Evolutionary conservation across 2,888 invertebrate genomes (phyloP), one percentile per base, ranked within the genome.

Genomic region (Pristionchus arcanus): DNA sequence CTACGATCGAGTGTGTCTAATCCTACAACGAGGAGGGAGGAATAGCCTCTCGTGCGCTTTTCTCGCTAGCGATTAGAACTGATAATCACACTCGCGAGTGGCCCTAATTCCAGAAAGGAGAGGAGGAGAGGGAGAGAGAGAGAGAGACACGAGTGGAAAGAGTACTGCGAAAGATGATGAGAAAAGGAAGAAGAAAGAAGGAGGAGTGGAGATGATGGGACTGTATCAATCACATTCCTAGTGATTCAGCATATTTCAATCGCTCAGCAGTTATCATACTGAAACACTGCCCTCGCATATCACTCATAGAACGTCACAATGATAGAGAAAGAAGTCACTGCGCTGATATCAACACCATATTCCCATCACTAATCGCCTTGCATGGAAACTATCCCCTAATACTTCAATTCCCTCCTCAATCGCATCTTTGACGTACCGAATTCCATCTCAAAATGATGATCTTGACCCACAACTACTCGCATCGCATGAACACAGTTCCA

Each of bases 21-120:
- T 74, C 74, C 74, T 34, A 49, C 42, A 49, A 49, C 9, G 13
- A 31, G 34, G 34, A 2, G 37, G 37, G 37, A 37, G 37, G 68
- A 21, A 74, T 21, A 74, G 74, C 25, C 74, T 74, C 74, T 74
- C 34, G 74, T 42, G 28, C 81, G 42, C 81, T 53, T 81, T 53
- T 81, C 81, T 81, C 81, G 49, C 81, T 81, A 53, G 81, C 42
- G 81, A 42, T 81, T 81, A 81, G 81, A 81, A 81, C 81, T 81
- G 81, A 81, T 81, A 81, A 81, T 81, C 81, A 81, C 81, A 49
- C 77, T 37, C 49, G 49, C 81, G 84, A 34, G 84, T 84, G 84
- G 21, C 59, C 59, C 59, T 55, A 84, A 84, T 63, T 59, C 55
- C 84, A 63, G 84, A 59, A 84, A 63, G 34, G 59, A 49, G 31